Evolutionary conservation across 1,140 invertebrate genomes (phyloP).

Genomic region (Rhopalosiphum padi): DNA sequence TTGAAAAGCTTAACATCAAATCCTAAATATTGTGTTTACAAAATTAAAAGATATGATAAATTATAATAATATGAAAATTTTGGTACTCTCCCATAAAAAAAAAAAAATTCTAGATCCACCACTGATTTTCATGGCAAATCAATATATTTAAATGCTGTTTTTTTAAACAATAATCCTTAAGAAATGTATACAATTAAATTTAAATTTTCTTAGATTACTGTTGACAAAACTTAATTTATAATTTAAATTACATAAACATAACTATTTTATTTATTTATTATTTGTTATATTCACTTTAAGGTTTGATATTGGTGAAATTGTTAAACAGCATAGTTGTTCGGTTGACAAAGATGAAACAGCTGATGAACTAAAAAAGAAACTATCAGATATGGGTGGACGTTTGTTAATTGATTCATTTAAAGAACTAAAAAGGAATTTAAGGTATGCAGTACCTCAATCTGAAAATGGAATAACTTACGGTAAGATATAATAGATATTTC

Average conservation of each 20-base stretch:
- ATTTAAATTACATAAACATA: background rate
- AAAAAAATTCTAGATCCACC: too few relatives aligned
- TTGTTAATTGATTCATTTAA: slow-evolving; percentile 72
- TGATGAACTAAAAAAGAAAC: slow-evolving; percentile 71
- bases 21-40: too few relatives aligned
- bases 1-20: too few relatives aligned
- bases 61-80: too few relatives aligned
- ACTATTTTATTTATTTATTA: background rate
- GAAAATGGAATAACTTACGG: slow-evolving; percentile 73
- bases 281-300: slow-evolving; percentile 61
- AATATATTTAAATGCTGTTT: background rate
- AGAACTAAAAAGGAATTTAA: slow-evolving; percentile 69
- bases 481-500: slow-evolving; percentile 39
- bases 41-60: too few relatives aligned
- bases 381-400: slow-evolving; percentile 75
- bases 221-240: background rate
- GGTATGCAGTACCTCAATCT: slow-evolving; percentile 70
- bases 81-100: too few relatives aligned
- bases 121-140: too few relatives aligned
- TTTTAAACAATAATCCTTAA: background rate
- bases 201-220: background rate
- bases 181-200: background rate
- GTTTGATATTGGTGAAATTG: slow-evolving; percentile 88
- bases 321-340: slow-evolving; percentile 71
- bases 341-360: slow-evolving; percentile 72